A percentile compares a stretch with the other conserved stretches of the same genome.
These are phyloP conservation scores for Pteromalus puparum DNA, from an alignment of 1,140 invertebrate species.

Conservation along the genomic window DNA sequence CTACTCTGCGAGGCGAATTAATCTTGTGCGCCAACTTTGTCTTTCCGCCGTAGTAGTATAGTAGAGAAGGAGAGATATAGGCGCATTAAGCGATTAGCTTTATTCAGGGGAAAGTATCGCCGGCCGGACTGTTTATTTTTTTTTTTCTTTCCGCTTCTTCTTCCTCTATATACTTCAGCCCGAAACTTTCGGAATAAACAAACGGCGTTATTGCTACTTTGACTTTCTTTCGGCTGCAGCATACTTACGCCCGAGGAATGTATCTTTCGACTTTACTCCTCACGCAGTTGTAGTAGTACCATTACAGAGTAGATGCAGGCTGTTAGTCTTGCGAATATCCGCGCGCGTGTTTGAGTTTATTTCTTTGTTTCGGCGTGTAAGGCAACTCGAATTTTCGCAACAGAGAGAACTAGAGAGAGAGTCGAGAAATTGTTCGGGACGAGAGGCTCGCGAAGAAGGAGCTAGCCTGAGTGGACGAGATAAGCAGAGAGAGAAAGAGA, in stretches of 20 bases:
- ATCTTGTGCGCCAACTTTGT: constrained; percentile 14
- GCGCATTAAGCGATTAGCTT: constrained; percentile 31
- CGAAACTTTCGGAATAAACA: constrained; percentile 31
- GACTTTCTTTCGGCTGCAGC: constrained; percentile 1
- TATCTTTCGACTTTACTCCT: constrained; percentile 3
- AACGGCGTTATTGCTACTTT: constrained; percentile 8
- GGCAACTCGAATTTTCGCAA: not conserved
- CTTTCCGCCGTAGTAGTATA: not conserved
- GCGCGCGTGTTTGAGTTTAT: not conserved
- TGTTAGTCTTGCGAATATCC: not conserved
- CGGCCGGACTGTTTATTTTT: not conserved
- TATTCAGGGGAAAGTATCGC: constrained; percentile 11
- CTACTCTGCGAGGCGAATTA: not conserved
- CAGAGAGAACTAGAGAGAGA: too few relatives aligned
- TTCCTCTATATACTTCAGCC: accelerated
- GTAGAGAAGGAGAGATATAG: not conserved
- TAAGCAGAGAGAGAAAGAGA: constrained; percentile 26
- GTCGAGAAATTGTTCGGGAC: not conserved
- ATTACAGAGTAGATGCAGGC: not conserved
- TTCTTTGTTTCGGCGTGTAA: not conserved
- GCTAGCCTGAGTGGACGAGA: constrained; percentile 15
- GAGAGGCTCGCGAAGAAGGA: not conserved
- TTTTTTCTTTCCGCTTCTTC: not conserved
- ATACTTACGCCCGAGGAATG: not conserved
- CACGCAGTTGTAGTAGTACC: not conserved